These are phyloP conservation scores for Barnardius zonarius DNA, from an alignment of 2,113 vertebrate genomes.

Conservation along the genomic window DNA sequence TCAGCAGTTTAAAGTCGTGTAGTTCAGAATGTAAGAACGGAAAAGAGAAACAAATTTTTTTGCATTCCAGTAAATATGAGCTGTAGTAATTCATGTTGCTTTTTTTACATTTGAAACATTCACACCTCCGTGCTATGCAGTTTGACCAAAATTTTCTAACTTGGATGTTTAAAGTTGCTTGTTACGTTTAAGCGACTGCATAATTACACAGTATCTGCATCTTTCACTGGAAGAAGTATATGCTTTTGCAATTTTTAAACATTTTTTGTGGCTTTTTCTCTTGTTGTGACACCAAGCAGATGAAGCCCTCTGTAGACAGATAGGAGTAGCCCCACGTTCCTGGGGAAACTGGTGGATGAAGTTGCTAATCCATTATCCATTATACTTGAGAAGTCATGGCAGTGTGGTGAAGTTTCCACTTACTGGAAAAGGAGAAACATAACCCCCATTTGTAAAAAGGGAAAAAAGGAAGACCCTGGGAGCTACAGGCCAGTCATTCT, in stretches of 20 bases:
- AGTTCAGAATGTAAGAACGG: not conserved
- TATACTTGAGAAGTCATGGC: not conserved
- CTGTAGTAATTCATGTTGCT: not conserved
- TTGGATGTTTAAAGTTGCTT: not conserved
- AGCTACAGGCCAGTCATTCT: not conserved
- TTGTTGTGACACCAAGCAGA: rapidly evolving
- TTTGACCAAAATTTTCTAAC: not conserved
- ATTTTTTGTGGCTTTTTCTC: not conserved
- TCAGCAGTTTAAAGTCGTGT: not conserved
- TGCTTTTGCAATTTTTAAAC: not conserved
- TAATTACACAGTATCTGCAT: not conserved
- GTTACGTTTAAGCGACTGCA: not conserved
- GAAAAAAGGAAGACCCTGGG: not conserved
- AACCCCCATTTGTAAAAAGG: not conserved
- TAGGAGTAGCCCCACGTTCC: not conserved
- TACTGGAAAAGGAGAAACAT: not conserved
- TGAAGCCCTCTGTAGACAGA: not conserved
- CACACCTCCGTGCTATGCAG: not conserved
- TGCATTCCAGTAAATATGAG: not conserved
- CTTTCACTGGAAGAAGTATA: not conserved
- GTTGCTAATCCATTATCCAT: not conserved
- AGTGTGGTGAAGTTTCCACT: not conserved
- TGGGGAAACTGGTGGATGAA: not conserved
- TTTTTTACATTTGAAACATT: not conserved
- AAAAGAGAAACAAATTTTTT: not conserved